Conservation (phyloP, 1,140 invertebrate genomes). For the Thaumetopoea pityocampa region DNA sequence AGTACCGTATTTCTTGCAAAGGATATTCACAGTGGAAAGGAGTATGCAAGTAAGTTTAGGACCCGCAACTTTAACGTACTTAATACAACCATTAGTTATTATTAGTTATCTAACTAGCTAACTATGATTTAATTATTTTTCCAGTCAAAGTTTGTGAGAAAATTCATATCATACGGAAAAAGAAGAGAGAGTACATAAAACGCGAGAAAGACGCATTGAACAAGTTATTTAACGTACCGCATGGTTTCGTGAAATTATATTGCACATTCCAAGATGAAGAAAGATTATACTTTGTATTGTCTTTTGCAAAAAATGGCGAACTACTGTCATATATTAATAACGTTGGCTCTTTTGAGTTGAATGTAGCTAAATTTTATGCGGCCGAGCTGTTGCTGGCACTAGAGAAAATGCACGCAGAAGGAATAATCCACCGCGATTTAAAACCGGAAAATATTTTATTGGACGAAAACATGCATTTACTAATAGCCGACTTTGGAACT, state of each 20-base stretch:
- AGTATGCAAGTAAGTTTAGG: constrained; percentile 95
- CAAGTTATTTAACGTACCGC: constrained; percentile 80
- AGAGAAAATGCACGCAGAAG: constrained; percentile 93
- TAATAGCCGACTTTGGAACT: constrained; percentile 98
- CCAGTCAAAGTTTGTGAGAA: constrained; percentile 98
- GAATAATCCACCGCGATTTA: constrained; percentile 95
- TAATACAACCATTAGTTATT: too few relatives aligned
- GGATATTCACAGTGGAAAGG: constrained; percentile 90
- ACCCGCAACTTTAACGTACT: not conserved
- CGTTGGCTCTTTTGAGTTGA: constrained; percentile 92
- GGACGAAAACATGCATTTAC: constrained; percentile 96
- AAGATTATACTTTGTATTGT: constrained; percentile 97
- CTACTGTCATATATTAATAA: constrained; percentile 94
- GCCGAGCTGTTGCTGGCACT: constrained; percentile 94
- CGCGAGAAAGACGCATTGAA: constrained; percentile 94
- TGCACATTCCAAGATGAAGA: constrained; percentile 97
- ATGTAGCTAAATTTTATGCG: constrained; percentile 94
- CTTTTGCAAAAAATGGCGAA: constrained; percentile 96
- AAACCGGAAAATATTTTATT: constrained; percentile 94
- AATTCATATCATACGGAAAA: constrained; percentile 92
- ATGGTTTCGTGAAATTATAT: constrained; percentile 94
- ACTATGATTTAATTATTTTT: too few relatives aligned
- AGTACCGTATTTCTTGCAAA: constrained; percentile 96
- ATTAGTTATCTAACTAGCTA: too few relatives aligned
- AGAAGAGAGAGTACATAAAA: constrained; percentile 94